Base-by-base conservation (phyloP, 2,888 invertebrate genomes). In the Pollenia angustigena region DNA sequence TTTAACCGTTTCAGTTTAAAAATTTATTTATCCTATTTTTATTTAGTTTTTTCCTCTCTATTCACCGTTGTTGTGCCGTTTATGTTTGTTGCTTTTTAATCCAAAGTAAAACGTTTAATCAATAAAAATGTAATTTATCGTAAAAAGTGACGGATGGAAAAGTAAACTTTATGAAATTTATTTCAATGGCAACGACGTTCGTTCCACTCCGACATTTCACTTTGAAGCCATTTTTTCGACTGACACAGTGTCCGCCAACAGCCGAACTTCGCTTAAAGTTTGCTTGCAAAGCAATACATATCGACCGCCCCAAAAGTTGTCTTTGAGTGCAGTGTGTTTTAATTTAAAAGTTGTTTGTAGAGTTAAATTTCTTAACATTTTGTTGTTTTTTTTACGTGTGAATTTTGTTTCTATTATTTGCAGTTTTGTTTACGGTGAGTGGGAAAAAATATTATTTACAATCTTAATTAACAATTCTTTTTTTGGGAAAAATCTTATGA, bases 341-440 rank as follows among this genome's bases (percentile, higher is more conserved):
- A 54, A 10, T 14, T 32, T 40, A 52, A 12, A 62, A 64, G 12
- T 46, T 4, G 12, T 68, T 78, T 46, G 56, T 81, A 44, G 11
- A 56, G 40, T 75, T 52, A 54, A 14, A 48, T 52, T 44, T 52
- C 69, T 32, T 18, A 44, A 32, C 48, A 74, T 69, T 68, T 46
- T 44, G 18, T 12, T 69, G 23, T 23, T 69, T 75, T 66, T 54
- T 23, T n/a, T n/a, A n/a, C 44, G n/a, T 7, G 18, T 74, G 8
- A 14, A 6, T 12, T 48, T 48, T 48, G 50, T 50, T 62, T 16
- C 14, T 64, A 56, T 68, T 48, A 48, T 23, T 50, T 40, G 10
- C 52, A 4, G 2, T 66, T 66, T 68, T 56, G 16, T 78, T 56
- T 23, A 60, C n/a, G 80, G 85, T 85, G 62, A 76, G 85, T 85